Evolutionary conservation across 2,113 vertebrate species (phyloP), one percentile per base, ranked within the genome.

Genomic region (Leptobrachium ailaonicum): DNA sequence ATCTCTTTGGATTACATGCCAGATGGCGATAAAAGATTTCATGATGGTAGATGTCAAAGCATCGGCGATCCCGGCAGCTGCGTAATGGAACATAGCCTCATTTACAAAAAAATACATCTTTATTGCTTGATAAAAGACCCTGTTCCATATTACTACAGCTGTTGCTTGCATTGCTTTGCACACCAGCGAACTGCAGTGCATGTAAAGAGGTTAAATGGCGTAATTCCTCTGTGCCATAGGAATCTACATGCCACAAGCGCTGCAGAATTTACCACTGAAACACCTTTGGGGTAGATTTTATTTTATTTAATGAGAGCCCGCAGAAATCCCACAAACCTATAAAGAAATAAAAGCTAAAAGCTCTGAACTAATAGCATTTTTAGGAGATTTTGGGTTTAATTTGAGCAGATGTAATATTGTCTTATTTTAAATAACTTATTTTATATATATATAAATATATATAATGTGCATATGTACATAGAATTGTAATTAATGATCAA

Each of bases 381-480:
- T 41, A 41, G 64, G 75, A 56, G 63, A 77, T 50, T 71, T 5
- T 7, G 72, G 53, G 66, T 75, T 64, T 68, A 62, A 69, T 83
- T 62, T 56, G 82, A 82, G 86, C 90, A 92, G 88, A 92, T 92
- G 92, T 93, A 92, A 91, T 91, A 96, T 96, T 95, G 92, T 96
- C 91, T 95, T 96, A 96, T 92, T 95, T 93, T 92, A 95, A 90
- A 95, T 99, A 98, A 98, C 95, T 99, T 99, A 99, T 99, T 99
- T 99, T 98, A 96, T 98, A 99, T 80, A 72, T 80, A 72, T 60
- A 77, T 62, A 50, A 50, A 75, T 75, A 75, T 75, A 66, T 93
- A 95, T 96, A 96, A 88, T 97, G 95, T 97, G 94, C 91, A 97
- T 95, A 96, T 99, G 97, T 99, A 98, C 92, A 99, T 97, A 96